Conservation (phyloP, 2,113 vertebrate species). For the Chloropsis cyanopogon region DNA sequence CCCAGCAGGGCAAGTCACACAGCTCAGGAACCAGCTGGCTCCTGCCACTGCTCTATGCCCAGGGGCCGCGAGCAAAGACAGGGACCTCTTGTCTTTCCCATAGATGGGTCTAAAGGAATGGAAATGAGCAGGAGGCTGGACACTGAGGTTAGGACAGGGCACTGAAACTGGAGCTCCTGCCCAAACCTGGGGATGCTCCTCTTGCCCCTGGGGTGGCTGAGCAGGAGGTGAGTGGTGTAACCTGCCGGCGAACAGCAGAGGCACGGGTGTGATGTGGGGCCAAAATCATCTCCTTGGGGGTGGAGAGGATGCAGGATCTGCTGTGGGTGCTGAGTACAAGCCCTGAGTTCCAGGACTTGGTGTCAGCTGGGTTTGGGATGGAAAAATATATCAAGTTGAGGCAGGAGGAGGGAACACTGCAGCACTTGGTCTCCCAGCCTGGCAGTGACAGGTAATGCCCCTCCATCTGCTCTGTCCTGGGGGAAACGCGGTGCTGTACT, state of each 20-base stretch:
- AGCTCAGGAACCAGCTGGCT: not conserved
- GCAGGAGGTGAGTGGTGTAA: rapidly evolving
- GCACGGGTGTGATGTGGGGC: rapidly evolving
- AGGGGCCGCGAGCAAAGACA: rapidly evolving
- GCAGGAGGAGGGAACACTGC: not conserved
- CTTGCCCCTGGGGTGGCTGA: not conserved
- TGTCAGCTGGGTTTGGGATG: not conserved
- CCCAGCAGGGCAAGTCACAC: not conserved
- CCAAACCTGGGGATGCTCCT: not conserved
- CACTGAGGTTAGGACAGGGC: not conserved
- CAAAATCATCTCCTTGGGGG: too few relatives aligned
- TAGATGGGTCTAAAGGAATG: not conserved
- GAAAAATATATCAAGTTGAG: not conserved
- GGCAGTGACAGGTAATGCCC: not conserved
- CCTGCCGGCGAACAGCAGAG: rapidly evolving
- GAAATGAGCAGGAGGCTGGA: not conserved
- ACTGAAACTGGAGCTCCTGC: not conserved
- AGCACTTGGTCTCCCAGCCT: not conserved
- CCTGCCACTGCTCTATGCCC: not conserved
- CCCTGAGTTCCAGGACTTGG: not conserved
- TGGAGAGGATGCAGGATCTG: not conserved
- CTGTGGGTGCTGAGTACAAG: not conserved
- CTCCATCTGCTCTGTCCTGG: not conserved
- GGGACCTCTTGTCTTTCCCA: not conserved
- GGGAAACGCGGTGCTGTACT: rapidly evolving